Evolutionary conservation across 2,797 vertebrate species (phyloP).

Genomic region (Atherinosoma microstoma): DNA sequence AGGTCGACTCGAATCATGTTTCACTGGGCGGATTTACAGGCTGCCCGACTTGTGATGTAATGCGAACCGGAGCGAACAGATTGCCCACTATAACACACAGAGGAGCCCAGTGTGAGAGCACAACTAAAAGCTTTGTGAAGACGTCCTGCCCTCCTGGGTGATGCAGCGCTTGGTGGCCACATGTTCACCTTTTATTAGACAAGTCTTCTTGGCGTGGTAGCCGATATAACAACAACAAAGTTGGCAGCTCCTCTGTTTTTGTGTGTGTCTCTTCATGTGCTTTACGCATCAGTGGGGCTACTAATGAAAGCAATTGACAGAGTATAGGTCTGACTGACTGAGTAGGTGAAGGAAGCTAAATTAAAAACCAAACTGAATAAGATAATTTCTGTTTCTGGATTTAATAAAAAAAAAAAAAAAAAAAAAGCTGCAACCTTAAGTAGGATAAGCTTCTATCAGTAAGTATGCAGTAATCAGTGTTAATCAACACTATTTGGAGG

Average conservation of each 20-base stretch:
- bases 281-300: neutral
- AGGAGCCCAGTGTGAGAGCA: constrained; percentile 49
- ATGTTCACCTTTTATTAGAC: constrained; percentile 56
- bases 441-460: neutral
- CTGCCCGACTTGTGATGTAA: constrained; percentile 76
- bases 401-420: too few species aligned
- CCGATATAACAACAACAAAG: constrained; percentile 2
- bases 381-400: too few species aligned
- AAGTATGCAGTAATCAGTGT: constrained; percentile 5
- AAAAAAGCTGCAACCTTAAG: neutral
- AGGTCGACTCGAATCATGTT: constrained; percentile 67
- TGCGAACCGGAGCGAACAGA: constrained; percentile 65
- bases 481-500: constrained; percentile 14
- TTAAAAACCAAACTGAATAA: too few species aligned
- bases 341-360: too few species aligned
- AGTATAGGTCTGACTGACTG: too few species aligned
- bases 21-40: constrained; percentile 71
- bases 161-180: constrained; percentile 39
- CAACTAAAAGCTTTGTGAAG: constrained; percentile 67
- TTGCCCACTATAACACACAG: constrained; percentile 50
- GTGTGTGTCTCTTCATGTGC: constrained; percentile 1
- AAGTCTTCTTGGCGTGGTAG: constrained; percentile 14
- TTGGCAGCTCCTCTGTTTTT: neutral
- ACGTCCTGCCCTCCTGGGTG: constrained; percentile 49
- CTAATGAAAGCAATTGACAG: neutral